phyloP scores from a whole-genome alignment of 92 coral and sea anemone genomes.

The Epizoanthus fatuus region DNA sequence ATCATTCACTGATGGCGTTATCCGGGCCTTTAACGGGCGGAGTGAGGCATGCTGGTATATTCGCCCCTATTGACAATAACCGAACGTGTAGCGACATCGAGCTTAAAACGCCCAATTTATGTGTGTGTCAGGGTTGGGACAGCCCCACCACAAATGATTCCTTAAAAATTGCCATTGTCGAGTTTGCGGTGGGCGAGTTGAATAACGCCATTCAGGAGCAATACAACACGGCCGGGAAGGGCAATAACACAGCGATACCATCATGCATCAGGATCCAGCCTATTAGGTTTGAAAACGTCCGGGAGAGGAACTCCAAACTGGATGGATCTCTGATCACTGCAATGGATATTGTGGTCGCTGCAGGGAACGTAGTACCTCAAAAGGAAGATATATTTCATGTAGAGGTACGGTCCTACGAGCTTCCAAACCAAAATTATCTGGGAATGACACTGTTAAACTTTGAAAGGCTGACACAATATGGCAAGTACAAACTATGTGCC shows the following conservation, averaged over 20 bases:
- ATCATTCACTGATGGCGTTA: constrained; percentile 37
- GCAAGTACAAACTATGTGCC: constrained; percentile 80
- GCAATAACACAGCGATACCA: constrained; percentile 7
- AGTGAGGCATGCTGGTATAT: constrained; percentile 76
- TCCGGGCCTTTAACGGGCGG: constrained; percentile 64
- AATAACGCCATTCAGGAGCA: constrained; percentile 75
- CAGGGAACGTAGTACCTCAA: constrained; percentile 67
- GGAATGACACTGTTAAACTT: constrained; percentile 77
- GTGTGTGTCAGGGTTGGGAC: constrained; percentile 96
- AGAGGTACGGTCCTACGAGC: constrained; percentile 65
- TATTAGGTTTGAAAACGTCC: constrained; percentile 76
- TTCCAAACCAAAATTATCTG: constrained; percentile 56
- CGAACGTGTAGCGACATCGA: constrained; percentile 84
- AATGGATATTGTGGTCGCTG: constrained; percentile 60
- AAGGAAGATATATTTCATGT: constrained; percentile 73
- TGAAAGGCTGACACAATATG: constrained; percentile 82
- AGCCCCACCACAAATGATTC: constrained; percentile 82
- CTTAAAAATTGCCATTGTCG: constrained; percentile 75
- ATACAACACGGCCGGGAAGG: constrained; percentile 9
- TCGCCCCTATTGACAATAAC: constrained; percentile 60
- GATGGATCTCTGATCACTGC: constrained; percentile 61
- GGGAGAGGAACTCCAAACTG: constrained; percentile 69
- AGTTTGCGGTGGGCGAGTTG: constrained; percentile 93
- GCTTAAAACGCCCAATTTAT: constrained; percentile 78
- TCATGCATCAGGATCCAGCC: constrained; percentile 83